These are phyloP conservation scores for Oryzias javanicus DNA, from an alignment of 2,113 vertebrate species.

Conservation along the genomic window DNA sequence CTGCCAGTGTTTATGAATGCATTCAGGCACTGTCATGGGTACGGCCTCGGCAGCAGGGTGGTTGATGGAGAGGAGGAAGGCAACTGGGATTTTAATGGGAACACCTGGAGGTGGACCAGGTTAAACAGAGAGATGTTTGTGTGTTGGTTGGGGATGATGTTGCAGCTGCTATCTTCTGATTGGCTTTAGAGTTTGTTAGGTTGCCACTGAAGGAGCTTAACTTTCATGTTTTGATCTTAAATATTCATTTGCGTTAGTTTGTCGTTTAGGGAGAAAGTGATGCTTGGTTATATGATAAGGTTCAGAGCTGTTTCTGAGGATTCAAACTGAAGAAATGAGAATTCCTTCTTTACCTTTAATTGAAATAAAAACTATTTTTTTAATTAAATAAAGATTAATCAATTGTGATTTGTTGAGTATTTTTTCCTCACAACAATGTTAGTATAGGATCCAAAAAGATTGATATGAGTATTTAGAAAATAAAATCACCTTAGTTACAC, in stretches of 20 bases:
- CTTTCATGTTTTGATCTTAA: background rate
- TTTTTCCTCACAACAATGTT: too few relatives aligned
- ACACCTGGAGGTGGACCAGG: slow-evolving; percentile 58
- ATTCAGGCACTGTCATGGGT: slow-evolving; percentile 58
- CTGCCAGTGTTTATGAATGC: slow-evolving; percentile 61
- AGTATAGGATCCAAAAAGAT: too few relatives aligned
- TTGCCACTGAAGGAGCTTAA: background rate
- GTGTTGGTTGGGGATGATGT: background rate
- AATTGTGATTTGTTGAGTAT: too few relatives aligned
- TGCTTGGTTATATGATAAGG: too few relatives aligned
- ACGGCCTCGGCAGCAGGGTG: slow-evolving; percentile 34
- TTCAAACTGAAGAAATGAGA: too few relatives aligned
- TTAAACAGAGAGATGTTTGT: slow-evolving; percentile 54
- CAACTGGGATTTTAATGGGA: slow-evolving; percentile 47
- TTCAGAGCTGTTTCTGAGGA: too few relatives aligned
- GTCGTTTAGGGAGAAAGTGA: too few relatives aligned
- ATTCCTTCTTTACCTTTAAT: too few relatives aligned
- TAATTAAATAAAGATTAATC: too few relatives aligned
- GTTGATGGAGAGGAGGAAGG: slow-evolving; percentile 35
- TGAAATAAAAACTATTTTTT: too few relatives aligned
- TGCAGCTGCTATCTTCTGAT: slow-evolving; percentile 20
- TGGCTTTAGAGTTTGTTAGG: background rate
- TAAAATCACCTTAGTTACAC: too few relatives aligned
- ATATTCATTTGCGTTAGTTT: background rate
- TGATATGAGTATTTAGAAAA: too few relatives aligned